Conservation (phyloP, 2,888 invertebrate genomes). For the Pherbina coryleti region DNA sequence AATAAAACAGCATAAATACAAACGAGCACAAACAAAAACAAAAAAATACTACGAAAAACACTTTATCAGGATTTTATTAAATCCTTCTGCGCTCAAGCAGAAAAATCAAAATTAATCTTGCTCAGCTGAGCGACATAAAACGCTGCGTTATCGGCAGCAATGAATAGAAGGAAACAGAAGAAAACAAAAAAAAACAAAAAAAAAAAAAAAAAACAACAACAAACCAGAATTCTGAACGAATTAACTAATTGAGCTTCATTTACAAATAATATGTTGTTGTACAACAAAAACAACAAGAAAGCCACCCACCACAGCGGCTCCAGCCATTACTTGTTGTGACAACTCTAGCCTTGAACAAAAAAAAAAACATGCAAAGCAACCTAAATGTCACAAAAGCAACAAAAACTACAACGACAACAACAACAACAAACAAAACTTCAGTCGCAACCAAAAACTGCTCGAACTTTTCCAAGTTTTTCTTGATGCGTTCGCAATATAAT, state of each 20-base stretch:
- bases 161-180: no score
- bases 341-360: neutral
- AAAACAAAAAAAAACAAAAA: neutral
- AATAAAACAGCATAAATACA: no score
- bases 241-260: constrained; percentile 30
- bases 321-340: neutral
- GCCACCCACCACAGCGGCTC: neutral
- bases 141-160: neutral
- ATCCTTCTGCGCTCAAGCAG: neutral
- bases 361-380: neutral
- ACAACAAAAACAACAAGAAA: neutral
- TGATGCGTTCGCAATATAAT: neutral
- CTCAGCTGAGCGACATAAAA: neutral
- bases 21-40: no score
- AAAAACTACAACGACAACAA: no score
- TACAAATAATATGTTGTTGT: neutral
- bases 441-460: no score
- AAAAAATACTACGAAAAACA: neutral
- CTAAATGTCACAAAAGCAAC: neutral
- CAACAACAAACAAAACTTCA: no score
- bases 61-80: constrained; percentile 9
- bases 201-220: neutral
- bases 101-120: constrained; percentile 16
- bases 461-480: no score
- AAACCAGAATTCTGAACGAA: constrained; percentile 17